Evolutionary conservation across 2,797 vertebrate species (phyloP).

Genomic region (Pseudocheirus occidentalis): DNA sequence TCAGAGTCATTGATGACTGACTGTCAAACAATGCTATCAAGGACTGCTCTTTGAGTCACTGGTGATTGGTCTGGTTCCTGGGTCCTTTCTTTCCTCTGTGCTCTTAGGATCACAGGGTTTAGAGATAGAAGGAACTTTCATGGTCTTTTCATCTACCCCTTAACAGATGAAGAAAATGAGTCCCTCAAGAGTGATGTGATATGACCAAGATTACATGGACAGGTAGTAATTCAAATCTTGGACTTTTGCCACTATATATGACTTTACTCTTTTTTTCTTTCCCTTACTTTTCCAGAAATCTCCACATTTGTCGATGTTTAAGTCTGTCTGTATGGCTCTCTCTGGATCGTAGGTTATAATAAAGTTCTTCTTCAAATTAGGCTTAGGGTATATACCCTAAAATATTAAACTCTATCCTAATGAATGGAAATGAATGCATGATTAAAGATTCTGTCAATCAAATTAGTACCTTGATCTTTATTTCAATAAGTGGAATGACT

Average conservation of each 20-base stretch:
- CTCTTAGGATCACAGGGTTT: not conserved
- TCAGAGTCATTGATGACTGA: not conserved
- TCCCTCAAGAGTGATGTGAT: not conserved
- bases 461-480: not conserved
- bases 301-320: not conserved
- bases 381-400: not conserved
- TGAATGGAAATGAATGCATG: not conserved
- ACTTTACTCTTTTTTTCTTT: not conserved
- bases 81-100: not conserved
- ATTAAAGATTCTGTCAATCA: not conserved
- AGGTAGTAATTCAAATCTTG: not conserved
- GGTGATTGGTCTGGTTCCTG: not conserved
- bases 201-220: not conserved
- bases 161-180: not conserved
- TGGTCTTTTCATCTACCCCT: not conserved
- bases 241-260: not conserved
- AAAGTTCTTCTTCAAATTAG: not conserved
- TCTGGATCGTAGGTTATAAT: not conserved
- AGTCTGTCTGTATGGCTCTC: not conserved
- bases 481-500: not conserved
- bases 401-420: not conserved
- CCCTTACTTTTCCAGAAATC: not conserved
- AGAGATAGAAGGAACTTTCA: not conserved
- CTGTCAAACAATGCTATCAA: not conserved
- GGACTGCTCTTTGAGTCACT: not conserved